These are phyloP conservation scores for Stomatorhinus ivindoensis DNA, from an alignment of 2,113 vertebrate genomes.

Conservation along the genomic window DNA sequence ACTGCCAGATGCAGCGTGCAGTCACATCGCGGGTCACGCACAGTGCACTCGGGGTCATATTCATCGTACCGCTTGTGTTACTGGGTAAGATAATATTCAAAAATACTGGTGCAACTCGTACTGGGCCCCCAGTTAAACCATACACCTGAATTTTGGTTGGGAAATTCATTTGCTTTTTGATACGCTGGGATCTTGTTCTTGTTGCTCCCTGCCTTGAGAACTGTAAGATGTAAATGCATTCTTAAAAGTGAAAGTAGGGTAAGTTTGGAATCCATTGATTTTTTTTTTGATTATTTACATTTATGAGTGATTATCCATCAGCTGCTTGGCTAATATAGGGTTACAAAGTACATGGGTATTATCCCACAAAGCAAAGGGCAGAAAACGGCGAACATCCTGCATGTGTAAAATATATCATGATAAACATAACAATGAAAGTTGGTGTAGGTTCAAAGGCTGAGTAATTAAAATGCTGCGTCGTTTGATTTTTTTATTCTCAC, in stretches of 20 bases:
- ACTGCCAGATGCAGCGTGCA: slow-evolving; percentile 20
- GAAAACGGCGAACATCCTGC: neutral
- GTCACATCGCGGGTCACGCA: neutral
- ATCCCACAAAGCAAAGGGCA: neutral
- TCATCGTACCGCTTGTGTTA: slow-evolving; percentile 29
- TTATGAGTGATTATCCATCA: neutral
- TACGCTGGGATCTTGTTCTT: neutral
- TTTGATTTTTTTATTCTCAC: neutral
- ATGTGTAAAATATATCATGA: neutral
- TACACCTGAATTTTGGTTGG: neutral
- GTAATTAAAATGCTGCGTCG: neutral
- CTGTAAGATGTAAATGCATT: neutral
- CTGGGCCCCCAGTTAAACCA: neutral
- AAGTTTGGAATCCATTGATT: neutral
- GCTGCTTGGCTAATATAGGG: neutral
- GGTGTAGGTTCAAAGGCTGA: neutral
- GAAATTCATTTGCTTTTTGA: neutral
- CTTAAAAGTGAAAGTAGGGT: neutral
- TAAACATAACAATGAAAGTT: neutral
- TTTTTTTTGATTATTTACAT: neutral
- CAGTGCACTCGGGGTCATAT: neutral
- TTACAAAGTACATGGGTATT: neutral
- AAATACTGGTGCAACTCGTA: neutral
- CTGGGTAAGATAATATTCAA: slow-evolving; percentile 36
- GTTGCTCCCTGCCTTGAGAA: neutral